Percentiles rank a stretch among this genome's conserved stretches.
phyloP scores from a whole-genome alignment of 2,888 invertebrate genomes.

The Hydropsyche betteni region DNA sequence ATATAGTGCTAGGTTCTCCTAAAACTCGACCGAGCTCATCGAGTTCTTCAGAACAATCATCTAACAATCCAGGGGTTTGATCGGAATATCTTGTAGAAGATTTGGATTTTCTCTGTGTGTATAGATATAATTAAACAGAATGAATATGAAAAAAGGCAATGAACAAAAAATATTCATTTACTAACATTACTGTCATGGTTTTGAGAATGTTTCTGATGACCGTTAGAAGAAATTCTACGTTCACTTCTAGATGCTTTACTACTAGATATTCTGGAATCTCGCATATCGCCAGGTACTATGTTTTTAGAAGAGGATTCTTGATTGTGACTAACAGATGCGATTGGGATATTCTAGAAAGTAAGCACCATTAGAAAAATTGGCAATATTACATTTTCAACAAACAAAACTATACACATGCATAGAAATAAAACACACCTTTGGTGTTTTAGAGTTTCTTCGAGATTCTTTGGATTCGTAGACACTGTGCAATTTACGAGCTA shows the following conservation, averaged over 20 bases:
- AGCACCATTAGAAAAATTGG: not conserved
- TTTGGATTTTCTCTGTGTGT: not conserved
- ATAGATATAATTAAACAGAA: not conserved
- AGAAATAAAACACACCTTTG: not conserved
- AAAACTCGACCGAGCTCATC: constrained; percentile 22
- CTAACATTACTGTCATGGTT: not conserved
- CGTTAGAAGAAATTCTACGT: not conserved
- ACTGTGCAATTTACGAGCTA: constrained; percentile 22
- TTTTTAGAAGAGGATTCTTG: not conserved
- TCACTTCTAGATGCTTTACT: not conserved
- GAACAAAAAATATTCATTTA: not conserved
- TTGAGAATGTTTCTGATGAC: not conserved
- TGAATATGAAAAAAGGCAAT: not conserved
- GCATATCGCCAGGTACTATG: not conserved
- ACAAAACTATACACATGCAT: not conserved
- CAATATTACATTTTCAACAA: too few species aligned
- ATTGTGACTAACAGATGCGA: not conserved
- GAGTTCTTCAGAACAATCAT: constrained; percentile 4
- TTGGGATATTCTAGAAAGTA: not conserved
- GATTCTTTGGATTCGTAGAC: constrained; percentile 7
- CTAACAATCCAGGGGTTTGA: not conserved
- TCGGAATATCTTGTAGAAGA: too few species aligned
- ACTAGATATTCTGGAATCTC: not conserved
- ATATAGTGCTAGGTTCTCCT: constrained; percentile 6
- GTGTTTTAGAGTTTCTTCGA: constrained; percentile 4